Conservation (phyloP, 2,797 vertebrate genomes). For the Taenioides sp. region DNA sequence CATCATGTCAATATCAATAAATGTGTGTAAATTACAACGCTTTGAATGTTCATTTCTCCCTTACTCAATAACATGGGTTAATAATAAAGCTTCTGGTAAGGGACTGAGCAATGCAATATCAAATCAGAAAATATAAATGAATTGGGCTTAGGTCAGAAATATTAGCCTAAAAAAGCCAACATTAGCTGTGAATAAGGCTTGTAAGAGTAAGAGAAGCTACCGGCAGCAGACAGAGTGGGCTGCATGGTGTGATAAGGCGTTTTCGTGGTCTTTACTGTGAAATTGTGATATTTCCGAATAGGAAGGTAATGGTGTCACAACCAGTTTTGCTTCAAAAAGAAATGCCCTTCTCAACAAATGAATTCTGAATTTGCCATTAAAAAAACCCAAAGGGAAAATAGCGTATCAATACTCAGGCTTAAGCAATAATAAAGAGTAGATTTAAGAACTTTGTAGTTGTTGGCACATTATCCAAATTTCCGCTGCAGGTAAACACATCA, state of each 20-base stretch:
- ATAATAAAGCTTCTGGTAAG: constrained; percentile 29
- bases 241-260: constrained; percentile 36
- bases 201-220: not conserved
- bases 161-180: not conserved
- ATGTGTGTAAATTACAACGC: constrained; percentile 19
- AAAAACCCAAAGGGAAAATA: constrained; percentile 25
- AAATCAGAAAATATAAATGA: constrained; percentile 23
- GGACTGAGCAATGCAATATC: constrained; percentile 13
- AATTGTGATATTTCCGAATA: constrained; percentile 47
- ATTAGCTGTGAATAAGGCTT: constrained; percentile 19
- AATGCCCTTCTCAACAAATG: not conserved
- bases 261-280: constrained; percentile 39
- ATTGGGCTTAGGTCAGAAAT: constrained; percentile 23
- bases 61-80: constrained; percentile 36
- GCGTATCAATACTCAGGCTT: constrained; percentile 3
- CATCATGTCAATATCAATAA: not conserved
- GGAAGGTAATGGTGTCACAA: constrained; percentile 41
- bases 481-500: constrained; percentile 24
- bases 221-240: constrained; percentile 20
- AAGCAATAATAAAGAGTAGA: not conserved
- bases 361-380: constrained; percentile 27
- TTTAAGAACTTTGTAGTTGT: constrained; percentile 9
- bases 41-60: not conserved
- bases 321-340: constrained; percentile 33
- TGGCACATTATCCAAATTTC: constrained; percentile 3